These are phyloP conservation scores for Gymnoscelis rufifasciata DNA, from an alignment of 2,888 invertebrate genomes.

Conservation along the genomic window DNA sequence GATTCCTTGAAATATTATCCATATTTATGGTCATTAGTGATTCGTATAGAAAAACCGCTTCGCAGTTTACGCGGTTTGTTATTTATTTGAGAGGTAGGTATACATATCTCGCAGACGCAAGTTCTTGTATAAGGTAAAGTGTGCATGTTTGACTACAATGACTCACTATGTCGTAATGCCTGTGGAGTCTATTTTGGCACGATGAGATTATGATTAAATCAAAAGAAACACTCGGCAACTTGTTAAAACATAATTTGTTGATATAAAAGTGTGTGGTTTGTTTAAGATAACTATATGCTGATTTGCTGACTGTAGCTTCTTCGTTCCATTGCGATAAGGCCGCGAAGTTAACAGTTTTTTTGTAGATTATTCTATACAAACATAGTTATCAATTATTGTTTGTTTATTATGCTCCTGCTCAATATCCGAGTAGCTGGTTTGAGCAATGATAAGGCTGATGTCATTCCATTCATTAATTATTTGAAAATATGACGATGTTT, in stretches of 20 bases:
- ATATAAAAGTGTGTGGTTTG: conserved; percentile 11
- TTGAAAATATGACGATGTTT: conserved; percentile 6
- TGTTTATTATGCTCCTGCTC: conserved; percentile 7
- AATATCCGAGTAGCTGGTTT: neutral
- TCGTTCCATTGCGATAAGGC: conserved; percentile 21
- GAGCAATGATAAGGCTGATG: neutral
- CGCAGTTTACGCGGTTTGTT: conserved; percentile 38
- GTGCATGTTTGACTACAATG: conserved; percentile 59
- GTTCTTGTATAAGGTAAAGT: conserved; percentile 58
- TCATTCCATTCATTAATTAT: conserved; percentile 15
- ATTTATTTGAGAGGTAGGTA: conserved; percentile 51
- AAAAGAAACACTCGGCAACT: conserved; percentile 35
- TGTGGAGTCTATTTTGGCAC: conserved; percentile 71
- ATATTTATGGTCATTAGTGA: conserved; percentile 52
- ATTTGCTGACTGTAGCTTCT: conserved; percentile 23
- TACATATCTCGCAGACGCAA: conserved; percentile 44
- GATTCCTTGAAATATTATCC: conserved; percentile 49
- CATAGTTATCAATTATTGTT: neutral
- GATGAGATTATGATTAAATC: conserved; percentile 66
- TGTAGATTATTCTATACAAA: conserved; percentile 10
- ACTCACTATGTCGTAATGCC: conserved; percentile 67
- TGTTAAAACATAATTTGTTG: conserved; percentile 19
- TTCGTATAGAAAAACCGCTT: conserved; percentile 71
- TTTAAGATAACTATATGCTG: conserved; percentile 23
- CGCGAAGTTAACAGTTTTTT: conserved; percentile 7